A percentile compares a stretch with the other conserved stretches of the same genome.
Evolutionary conservation across 2,797 vertebrate genomes (phyloP).

Genomic region (Tragelaphus oryx): DNA sequence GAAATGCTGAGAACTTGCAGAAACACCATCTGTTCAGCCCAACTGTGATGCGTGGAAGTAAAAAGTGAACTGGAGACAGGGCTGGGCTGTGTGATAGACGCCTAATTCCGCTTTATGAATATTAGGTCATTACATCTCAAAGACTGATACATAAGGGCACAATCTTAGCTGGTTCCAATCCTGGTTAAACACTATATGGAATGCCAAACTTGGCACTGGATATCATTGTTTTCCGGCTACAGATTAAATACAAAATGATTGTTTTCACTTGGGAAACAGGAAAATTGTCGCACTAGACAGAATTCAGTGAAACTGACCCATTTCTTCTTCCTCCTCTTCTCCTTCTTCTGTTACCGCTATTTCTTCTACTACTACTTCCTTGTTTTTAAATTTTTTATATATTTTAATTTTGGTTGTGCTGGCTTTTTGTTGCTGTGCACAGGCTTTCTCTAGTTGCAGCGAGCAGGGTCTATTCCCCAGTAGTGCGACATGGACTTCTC

Average conservation of each 20-base stretch:
- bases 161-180: slow-evolving; percentile 54
- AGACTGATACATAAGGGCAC: slow-evolving; percentile 45
- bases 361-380: not conserved
- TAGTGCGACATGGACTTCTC: not conserved
- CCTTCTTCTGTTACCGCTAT: too few relatives aligned
- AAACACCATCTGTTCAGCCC: not conserved
- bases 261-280: slow-evolving; percentile 60
- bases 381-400: not conserved
- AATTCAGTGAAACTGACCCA: slow-evolving; percentile 62
- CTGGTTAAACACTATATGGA: slow-evolving; percentile 51
- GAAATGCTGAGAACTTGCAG: not conserved
- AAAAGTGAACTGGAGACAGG: slow-evolving; percentile 19
- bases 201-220: slow-evolving; percentile 45
- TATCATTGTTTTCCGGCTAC: slow-evolving; percentile 55
- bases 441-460: not conserved
- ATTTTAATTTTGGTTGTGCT: not conserved
- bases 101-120: slow-evolving; percentile 21
- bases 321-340: not conserved
- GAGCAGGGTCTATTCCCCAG: not conserved
- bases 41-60: not conserved
- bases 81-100: not conserved
- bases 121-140: slow-evolving; percentile 27
- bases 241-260: slow-evolving; percentile 58
- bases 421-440: not conserved
- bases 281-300: slow-evolving; percentile 51